phyloP scores from a whole-genome alignment of 2,888 invertebrate species.

The Notodonta ziczac region DNA sequence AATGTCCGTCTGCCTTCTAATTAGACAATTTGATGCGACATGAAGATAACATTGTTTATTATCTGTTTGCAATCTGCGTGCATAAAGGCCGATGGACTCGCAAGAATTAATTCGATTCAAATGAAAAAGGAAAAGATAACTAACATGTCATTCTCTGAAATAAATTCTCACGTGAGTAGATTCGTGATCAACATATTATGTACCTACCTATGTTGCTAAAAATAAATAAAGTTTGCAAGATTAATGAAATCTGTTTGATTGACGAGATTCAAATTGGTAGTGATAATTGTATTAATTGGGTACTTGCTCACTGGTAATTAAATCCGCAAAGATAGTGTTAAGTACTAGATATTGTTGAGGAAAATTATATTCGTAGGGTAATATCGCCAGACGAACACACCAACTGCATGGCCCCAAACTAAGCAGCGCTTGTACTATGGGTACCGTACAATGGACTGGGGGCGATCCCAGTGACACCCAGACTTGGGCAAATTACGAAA shows the following conservation, averaged over 20 bases:
- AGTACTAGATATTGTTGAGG: too few species aligned
- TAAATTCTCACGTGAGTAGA: not conserved
- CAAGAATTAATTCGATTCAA: constrained; percentile 24
- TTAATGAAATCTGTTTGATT: not conserved
- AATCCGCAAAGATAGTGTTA: too few species aligned
- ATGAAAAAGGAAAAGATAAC: constrained; percentile 7
- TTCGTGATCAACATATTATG: not conserved
- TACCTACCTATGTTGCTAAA: not conserved
- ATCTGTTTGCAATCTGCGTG: constrained; percentile 25
- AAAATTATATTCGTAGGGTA: not conserved
- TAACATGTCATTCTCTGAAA: constrained; percentile 11
- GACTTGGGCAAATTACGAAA: too few species aligned
- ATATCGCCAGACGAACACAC: too few species aligned
- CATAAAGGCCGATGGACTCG: constrained; percentile 25
- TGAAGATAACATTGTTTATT: constrained; percentile 39
- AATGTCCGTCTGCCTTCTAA: constrained; percentile 61
- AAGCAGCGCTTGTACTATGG: too few species aligned
- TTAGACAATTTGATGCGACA: constrained; percentile 58
- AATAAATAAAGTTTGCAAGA: not conserved
- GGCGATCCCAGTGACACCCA: too few species aligned
- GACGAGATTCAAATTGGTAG: too few species aligned
- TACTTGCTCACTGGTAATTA: too few species aligned
- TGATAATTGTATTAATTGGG: too few species aligned
- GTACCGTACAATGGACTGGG: too few species aligned
- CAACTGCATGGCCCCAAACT: too few species aligned